Evolutionary conservation across 2,113 vertebrate genomes (phyloP), one percentile per base, ranked within the genome.

Genomic region (Prolemur simus): DNA sequence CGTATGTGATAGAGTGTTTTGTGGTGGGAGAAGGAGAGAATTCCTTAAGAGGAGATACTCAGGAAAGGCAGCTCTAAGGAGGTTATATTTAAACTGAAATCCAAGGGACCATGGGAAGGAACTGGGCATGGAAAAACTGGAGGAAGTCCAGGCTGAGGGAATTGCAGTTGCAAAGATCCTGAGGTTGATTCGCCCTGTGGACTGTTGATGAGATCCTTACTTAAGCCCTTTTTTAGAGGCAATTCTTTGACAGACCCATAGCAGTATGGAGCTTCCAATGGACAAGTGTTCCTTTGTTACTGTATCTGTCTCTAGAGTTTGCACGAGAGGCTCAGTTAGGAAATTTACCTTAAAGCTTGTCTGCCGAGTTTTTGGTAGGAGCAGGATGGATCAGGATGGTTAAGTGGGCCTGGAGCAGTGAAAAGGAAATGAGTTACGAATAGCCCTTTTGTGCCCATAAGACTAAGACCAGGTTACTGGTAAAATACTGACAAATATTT

Each of bases 401-500:
- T 18, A 74, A 74, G 52, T 69, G 23, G 20, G 12, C 66, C 69
- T 27, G 87, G 74, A 80, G 39, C 8, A 73, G 32, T 66, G 39
- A 69, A 34, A 96, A 96, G 52, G 10, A 87, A 66, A 71, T 63
- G 64, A 94, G 5, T 91, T 95, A 89, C 52, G 29, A 76, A 80
- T 66, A 58, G 17, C 21, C 52, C 92, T 92, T 81, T 95, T 95
- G 42, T 73, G 20, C 7, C 27, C 25, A 10, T 56, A 87, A 81
- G 63, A 84, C 21, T 45, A 90, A 81, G 68, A 84, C 27, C 47
- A 91, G 52, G 27, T 94, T 83, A 47, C 66, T 76, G 29, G 45
- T 92, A 47, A 69, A 96, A 81, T 71, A 68, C 15, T 71, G 69
- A 76, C 45, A 89, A 76, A 82, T 76, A 93, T 78, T 92, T 97